These are phyloP conservation scores for Stenichneumon culpator DNA, from an alignment of 2,888 invertebrate species.

Conservation along the genomic window DNA sequence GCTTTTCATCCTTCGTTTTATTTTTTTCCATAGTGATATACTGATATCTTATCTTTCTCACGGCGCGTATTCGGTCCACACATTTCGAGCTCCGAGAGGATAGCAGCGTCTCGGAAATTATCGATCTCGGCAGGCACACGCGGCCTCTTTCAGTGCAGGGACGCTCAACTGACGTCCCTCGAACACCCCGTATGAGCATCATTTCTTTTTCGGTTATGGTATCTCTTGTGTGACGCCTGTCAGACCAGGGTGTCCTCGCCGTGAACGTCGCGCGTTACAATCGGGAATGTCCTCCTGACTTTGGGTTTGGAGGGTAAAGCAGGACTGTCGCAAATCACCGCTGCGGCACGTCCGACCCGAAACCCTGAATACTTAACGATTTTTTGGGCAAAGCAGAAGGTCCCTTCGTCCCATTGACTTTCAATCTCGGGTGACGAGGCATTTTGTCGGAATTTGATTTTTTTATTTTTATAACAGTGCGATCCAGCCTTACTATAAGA, in stretches of 20 bases:
- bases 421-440: neutral
- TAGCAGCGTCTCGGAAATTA: constrained; percentile 74
- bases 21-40: constrained; percentile 12
- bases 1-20: constrained; percentile 20
- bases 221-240: neutral
- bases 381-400: neutral
- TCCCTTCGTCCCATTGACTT: neutral
- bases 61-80: constrained; percentile 22
- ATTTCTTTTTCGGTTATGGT: neutral
- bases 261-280: neutral
- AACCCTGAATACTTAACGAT: neutral
- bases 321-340: neutral
- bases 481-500: neutral
- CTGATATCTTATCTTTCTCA: constrained; percentile 13
- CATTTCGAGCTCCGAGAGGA: constrained; percentile 74
- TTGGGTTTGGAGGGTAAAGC: neutral
- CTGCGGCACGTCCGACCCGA: neutral
- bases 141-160: constrained; percentile 79
- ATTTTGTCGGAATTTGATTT: neutral
- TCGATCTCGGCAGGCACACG: constrained; percentile 78
- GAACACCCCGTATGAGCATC: neutral
- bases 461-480: neutral
- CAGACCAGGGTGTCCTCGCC: neutral
- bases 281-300: neutral
- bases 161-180: constrained; percentile 74